These are phyloP conservation scores for Nephotettix cincticeps DNA, from an alignment of 1,140 invertebrate genomes.

Conservation along the genomic window DNA sequence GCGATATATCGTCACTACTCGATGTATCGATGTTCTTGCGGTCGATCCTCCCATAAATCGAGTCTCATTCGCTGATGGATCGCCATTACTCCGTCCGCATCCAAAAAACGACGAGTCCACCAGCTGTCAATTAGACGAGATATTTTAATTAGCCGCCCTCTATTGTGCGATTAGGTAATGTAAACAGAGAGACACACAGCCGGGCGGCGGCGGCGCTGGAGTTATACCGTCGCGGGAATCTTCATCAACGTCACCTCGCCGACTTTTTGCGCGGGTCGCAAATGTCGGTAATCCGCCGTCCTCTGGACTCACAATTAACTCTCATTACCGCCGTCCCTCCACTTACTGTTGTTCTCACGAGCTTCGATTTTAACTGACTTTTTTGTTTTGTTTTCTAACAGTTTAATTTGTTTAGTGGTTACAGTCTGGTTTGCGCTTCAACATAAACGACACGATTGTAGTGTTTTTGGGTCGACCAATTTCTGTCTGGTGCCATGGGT, in stretches of 20 bases:
- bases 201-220: not conserved
- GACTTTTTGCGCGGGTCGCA: not conserved
- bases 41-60: not conserved
- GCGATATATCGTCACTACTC: not conserved
- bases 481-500: too few species aligned
- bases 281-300: not conserved
- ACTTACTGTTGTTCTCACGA: too few species aligned
- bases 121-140: not conserved
- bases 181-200: not conserved
- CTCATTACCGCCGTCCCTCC: not conserved
- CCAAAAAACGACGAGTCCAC: not conserved
- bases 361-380: too few species aligned
- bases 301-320: not conserved
- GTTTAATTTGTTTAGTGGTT: too few species aligned
- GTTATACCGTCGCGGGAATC: not conserved
- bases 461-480: too few species aligned
- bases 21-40: not conserved
- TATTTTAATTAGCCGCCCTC: not conserved
- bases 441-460: too few species aligned
- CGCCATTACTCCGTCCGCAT: not conserved
- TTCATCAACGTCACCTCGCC: not conserved
- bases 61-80: not conserved
- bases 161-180: not conserved
- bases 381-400: too few species aligned
- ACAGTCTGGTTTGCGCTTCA: too few species aligned